A percentile compares a stretch with the other conserved stretches of the same genome.
These are phyloP conservation scores for Acronicta leporina DNA, from an alignment of 2,888 invertebrate species.

Conservation along the genomic window DNA sequence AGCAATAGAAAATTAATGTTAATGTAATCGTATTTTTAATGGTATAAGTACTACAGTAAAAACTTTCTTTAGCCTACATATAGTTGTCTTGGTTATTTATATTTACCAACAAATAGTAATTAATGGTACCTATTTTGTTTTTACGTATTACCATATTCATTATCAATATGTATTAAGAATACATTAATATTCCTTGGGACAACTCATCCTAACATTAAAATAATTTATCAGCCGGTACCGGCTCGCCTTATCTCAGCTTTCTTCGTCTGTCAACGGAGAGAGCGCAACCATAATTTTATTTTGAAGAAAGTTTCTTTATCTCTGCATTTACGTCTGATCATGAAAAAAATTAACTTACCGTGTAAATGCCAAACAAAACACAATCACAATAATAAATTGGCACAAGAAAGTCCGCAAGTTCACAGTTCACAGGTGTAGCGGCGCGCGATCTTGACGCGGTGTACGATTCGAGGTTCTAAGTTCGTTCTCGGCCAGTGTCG, in stretches of 20 bases:
- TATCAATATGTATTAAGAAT: neutral
- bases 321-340: slow-evolving; percentile 28
- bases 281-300: slow-evolving; percentile 62
- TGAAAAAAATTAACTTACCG: slow-evolving; percentile 64
- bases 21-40: neutral
- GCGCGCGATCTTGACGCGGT: slow-evolving; percentile 61
- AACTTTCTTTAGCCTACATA: slow-evolving; percentile 1
- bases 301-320: slow-evolving; percentile 62
- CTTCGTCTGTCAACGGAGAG: slow-evolving; percentile 69
- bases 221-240: slow-evolving; percentile 59
- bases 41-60: neutral
- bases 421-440: slow-evolving; percentile 78
- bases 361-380: slow-evolving; percentile 65
- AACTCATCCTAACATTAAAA: slow-evolving; percentile 36
- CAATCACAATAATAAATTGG: slow-evolving; percentile 72
- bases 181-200: slow-evolving; percentile 11
- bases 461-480: slow-evolving; percentile 76
- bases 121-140: neutral
- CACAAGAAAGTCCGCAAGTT: slow-evolving; percentile 75
- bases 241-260: slow-evolving; percentile 67
- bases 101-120: neutral
- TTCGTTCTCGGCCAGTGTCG: slow-evolving; percentile 85
- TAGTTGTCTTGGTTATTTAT: neutral
- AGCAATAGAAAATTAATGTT: neutral
- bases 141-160: neutral